Base-by-base conservation (phyloP, 64 coral and sea anemone genomes). In the Stichodactyla helianthus region DNA sequence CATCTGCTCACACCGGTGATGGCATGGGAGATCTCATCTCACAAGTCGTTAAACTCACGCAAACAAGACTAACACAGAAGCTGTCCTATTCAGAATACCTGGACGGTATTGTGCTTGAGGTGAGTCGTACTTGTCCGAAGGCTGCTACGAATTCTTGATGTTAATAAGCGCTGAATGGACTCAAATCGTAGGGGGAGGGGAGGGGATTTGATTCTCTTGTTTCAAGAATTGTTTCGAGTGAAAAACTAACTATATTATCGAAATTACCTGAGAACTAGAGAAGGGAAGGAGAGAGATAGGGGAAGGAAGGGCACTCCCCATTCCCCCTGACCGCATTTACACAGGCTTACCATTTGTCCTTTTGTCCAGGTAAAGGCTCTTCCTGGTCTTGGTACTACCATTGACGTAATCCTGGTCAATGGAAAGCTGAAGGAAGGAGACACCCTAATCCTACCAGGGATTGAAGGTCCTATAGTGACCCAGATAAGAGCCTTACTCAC, bases 11-110 rank as follows among this genome's bases (percentile, higher is more conserved):
- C 63, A 90, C 93, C 5, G 96, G 96, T 13, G 96, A 98, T 64
- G 96, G 96, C 2, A 98, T 98, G 96, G 96, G 96, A 5, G 96
- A 98, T 25, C 88, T 98, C 26, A 98, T 98, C 44, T 88, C 93
- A 35, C 93, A 95, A 86, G 88, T 98, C 27, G 93, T 98, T 0
- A 87, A 82, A 5, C 86, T 98, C 10, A 95, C 93, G 44, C 96
- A 98, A 26, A 92, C 90, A 53, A 89, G 90, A 86, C 83, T 98
- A 11, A 81, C 96, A 7, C 87, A 98, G 58, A 95, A 89, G 44
- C 88, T 98, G 16, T 79, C 96, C 0, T 98, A 85, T 64, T 94
- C 93, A 22, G 93, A 98, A 62, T 93, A 95, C 17, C 51, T 98
- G 15, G 86, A 98, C 57, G 88, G 96, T 31, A 98, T 94, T 84